These are phyloP conservation scores for Carlito syrichta DNA, from an alignment of 2,113 vertebrate genomes.

Conservation along the genomic window DNA sequence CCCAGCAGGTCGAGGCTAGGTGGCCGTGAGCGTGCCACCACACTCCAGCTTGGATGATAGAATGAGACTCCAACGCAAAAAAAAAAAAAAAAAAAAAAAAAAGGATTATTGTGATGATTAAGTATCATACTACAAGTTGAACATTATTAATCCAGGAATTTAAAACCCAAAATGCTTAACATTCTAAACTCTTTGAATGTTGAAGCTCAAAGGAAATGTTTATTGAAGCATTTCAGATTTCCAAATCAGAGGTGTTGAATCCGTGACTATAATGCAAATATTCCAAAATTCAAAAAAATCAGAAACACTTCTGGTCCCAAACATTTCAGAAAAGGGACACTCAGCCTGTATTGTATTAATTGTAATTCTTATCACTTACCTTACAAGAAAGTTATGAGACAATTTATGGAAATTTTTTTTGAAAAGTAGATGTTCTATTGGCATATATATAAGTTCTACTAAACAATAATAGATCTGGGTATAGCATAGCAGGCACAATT, in stretches of 20 bases:
- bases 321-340: not conserved
- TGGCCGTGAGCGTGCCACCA: too few relatives aligned
- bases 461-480: not conserved
- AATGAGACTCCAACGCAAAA: too few relatives aligned
- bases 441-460: not conserved
- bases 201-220: not conserved
- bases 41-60: too few relatives aligned
- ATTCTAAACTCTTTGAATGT: not conserved
- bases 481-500: not conserved
- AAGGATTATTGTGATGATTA: not conserved
- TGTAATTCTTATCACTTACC: not conserved
- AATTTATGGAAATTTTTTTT: slow-evolving; percentile 29
- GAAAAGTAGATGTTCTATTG: not conserved
- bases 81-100: too few relatives aligned
- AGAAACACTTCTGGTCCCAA: not conserved
- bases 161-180: not conserved
- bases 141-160: not conserved
- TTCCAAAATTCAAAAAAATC: not conserved
- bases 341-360: not conserved
- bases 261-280: not conserved
- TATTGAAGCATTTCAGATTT: not conserved
- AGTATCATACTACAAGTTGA: not conserved
- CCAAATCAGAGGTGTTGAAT: not conserved
- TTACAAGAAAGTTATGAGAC: not conserved
- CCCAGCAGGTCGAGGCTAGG: too few relatives aligned